phyloP scores from a whole-genome alignment of 2,113 vertebrate species.

The Chloropsis hardwickii region DNA sequence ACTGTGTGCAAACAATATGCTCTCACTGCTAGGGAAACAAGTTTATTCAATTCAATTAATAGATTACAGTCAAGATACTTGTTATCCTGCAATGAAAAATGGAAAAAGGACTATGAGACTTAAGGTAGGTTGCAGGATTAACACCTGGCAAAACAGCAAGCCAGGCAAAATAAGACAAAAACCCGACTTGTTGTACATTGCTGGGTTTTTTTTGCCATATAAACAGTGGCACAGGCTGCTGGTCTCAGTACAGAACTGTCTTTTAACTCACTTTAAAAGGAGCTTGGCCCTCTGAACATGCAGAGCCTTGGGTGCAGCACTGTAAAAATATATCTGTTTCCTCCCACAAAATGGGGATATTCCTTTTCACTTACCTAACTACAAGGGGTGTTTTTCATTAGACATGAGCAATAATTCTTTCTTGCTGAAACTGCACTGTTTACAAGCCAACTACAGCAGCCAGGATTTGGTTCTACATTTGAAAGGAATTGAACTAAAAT shows the following conservation, averaged over 20 bases:
- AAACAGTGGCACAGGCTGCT: background rate
- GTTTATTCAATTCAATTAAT: conserved; percentile 99
- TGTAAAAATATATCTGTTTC: background rate
- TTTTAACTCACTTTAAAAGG: background rate
- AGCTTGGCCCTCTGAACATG: background rate
- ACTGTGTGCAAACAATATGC: conserved; percentile 91
- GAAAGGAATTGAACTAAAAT: background rate
- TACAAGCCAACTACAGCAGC: background rate
- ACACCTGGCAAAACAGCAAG: conserved; percentile 50
- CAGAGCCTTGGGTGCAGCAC: background rate
- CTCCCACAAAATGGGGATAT: background rate
- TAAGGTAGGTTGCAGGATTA: conserved; percentile 72
- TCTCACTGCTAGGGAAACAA: conserved; percentile 86
- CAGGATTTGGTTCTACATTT: background rate
- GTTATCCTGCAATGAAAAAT: conserved; percentile 83
- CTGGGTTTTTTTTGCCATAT: background rate
- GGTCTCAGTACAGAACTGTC: background rate
- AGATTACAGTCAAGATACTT: conserved; percentile 89
- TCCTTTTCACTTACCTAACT: background rate
- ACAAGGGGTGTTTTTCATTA: background rate
- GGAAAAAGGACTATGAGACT: conserved; percentile 72
- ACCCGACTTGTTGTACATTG: background rate
- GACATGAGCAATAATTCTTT: background rate
- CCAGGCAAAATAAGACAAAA: conserved; percentile 36
- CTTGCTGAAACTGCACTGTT: background rate